Base-by-base conservation (phyloP, 92 coral and sea anemone species). In the Zoanthus sansibaricus region DNA sequence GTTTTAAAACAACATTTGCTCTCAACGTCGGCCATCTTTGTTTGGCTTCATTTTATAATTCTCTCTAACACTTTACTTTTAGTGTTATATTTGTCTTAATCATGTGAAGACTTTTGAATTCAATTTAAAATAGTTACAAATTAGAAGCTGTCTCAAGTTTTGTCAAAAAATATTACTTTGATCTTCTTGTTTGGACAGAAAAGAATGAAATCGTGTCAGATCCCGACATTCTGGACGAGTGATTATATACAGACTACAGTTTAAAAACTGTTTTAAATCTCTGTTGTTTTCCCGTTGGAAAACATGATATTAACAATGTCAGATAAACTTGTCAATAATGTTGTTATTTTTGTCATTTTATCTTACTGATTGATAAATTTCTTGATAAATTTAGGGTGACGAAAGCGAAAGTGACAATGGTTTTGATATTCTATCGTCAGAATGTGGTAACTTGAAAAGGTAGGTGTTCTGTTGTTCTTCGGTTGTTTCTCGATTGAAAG, bases 361-460 rank as follows among this genome's bases (percentile, higher is more conserved):
- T 18, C 5, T 58, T 4, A 58, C 3, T 5, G n/a, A 14, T 14
- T 58, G n/a, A 10, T 58, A 3, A 3, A 16, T 13, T 58, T 58
- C 1, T 13, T 58, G 18, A 10, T 1, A 52, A 9, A 52, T 52
- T 52, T 52, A 80, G 85, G 85, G 85, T 66, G 85, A 80, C 18
- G 85, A 80, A 75, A 80, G 74, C 46, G 85, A 83, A 71, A 73
- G 78, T 44, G 79, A 83, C 31, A 37, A 78, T 52, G 87, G 87
- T 14, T 83, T 83, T 71, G 87, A 83, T 49, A 44, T 71, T 32
- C 72, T 83, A 10, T 20, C 79, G 54, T 66, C 91, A 58, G 93
- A 91, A 54, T 87, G 82, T 79, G 87, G 89, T 9, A 84, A 88
- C 75, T 87, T 91, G 46, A 91, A 91, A 75, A 91, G 93, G 93